These are phyloP conservation scores for Polia nebulosa DNA, from an alignment of 2,888 invertebrate species.

Conservation along the genomic window DNA sequence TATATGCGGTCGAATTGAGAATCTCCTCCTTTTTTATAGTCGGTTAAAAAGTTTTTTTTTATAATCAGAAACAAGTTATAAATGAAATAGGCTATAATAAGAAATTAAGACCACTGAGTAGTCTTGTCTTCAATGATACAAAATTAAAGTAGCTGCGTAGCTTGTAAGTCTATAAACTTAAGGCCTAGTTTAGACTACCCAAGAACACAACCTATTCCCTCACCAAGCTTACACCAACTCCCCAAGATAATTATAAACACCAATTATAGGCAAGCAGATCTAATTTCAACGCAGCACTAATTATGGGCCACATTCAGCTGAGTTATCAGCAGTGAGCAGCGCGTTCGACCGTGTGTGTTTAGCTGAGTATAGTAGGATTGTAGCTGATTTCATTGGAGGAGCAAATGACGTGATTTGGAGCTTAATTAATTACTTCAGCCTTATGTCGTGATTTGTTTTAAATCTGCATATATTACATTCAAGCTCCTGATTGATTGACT, in stretches of 20 bases:
- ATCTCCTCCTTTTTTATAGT: too few relatives aligned
- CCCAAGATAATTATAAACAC: not conserved
- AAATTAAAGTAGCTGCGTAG: not conserved
- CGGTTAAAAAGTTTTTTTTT: too few relatives aligned
- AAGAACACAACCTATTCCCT: not conserved
- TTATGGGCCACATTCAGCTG: slow-evolving; percentile 47
- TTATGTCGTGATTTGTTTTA: too few relatives aligned
- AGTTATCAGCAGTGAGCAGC: slow-evolving; percentile 54
- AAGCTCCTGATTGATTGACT: too few relatives aligned
- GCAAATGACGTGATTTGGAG: not conserved
- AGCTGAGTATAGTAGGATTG: not conserved
- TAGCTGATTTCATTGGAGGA: not conserved
- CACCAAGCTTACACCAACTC: not conserved
- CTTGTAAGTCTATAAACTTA: not conserved
- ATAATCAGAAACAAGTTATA: too few relatives aligned
- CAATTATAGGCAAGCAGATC: slow-evolving; percentile 13
- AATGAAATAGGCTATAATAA: too few relatives aligned
- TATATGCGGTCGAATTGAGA: too few relatives aligned
- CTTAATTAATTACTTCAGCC: too few relatives aligned
- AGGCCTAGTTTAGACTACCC: not conserved
- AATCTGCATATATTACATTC: too few relatives aligned
- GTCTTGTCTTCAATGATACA: not conserved
- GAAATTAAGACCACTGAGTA: too few relatives aligned
- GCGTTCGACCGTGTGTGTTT: slow-evolving; percentile 1
- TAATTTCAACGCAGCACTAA: slow-evolving; percentile 50